These are phyloP conservation scores for Cheilosia soror DNA, from an alignment of 2,888 invertebrate species.

Conservation along the genomic window DNA sequence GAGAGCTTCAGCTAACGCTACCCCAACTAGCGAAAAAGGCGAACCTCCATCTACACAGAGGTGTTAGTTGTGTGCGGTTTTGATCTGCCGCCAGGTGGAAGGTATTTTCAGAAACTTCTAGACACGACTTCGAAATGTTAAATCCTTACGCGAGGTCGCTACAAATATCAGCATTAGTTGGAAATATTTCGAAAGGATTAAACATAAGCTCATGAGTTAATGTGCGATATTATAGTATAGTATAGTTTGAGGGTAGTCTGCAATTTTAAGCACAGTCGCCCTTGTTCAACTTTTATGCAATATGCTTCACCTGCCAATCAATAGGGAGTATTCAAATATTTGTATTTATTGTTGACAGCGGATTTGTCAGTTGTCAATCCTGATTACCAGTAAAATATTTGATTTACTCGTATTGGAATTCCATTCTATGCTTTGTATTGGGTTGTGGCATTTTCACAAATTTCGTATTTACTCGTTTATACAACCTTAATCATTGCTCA, in stretches of 20 bases:
- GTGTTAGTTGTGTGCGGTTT: constrained; percentile 13
- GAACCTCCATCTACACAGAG: constrained; percentile 6
- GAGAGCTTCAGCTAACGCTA: constrained; percentile 7
- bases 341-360: neutral
- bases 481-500: neutral
- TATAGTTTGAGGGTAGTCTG: neutral
- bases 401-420: neutral
- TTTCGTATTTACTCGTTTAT: neutral
- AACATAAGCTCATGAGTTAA: neutral
- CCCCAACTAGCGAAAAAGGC: neutral
- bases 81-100: constrained; percentile 45
- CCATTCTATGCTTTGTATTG: neutral
- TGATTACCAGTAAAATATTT: constrained; percentile 7
- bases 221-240: no score
- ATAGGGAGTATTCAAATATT: neutral
- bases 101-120: constrained; percentile 28
- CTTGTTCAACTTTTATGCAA: no score
- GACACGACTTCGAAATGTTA: constrained; percentile 23
- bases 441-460: neutral
- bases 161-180: neutral
- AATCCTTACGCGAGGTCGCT: constrained; percentile 15
- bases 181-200: constrained; percentile 19
- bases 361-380: neutral
- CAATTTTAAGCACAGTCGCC: neutral
- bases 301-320: neutral